Evolutionary conservation across 2,797 vertebrate species (phyloP).

Genomic region (Microchirus variegatus): DNA sequence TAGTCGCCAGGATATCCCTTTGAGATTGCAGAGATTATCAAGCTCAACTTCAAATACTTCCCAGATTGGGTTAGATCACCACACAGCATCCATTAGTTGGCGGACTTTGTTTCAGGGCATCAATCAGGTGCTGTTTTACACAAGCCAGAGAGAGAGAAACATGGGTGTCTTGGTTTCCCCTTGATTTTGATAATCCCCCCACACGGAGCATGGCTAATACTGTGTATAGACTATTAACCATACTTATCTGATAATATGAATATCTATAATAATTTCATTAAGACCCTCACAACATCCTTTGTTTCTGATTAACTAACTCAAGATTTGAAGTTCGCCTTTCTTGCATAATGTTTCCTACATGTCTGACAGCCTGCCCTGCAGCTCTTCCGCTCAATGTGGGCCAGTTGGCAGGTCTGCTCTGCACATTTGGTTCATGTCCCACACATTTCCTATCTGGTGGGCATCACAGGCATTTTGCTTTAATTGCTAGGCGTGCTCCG

Average conservation of each 20-base stretch:
- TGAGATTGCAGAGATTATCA: conserved; percentile 80
- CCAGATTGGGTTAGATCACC: conserved; percentile 70
- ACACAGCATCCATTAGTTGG: conserved; percentile 63
- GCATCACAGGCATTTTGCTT: conserved; percentile 88
- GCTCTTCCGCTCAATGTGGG: conserved; percentile 86
- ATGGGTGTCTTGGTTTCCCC: conserved; percentile 37
- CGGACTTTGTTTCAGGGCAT: conserved; percentile 64
- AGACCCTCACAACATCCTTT: conserved; percentile 51
- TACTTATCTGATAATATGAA: conserved; percentile 62
- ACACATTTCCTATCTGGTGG: conserved; percentile 86
- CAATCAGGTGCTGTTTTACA: conserved; percentile 57
- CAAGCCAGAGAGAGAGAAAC: conserved; percentile 45
- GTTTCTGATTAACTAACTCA: conserved; percentile 62
- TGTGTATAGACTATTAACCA: conserved; percentile 37
- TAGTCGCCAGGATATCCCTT: conserved; percentile 83
- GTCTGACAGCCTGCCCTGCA: conserved; percentile 77
- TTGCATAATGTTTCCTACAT: conserved; percentile 74
- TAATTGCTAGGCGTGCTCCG: conserved; percentile 85
- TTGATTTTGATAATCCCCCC: conserved; percentile 34
- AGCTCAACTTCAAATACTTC: conserved; percentile 79
- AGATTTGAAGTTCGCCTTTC: conserved; percentile 68
- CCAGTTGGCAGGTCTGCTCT: conserved; percentile 85
- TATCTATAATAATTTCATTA: conserved; percentile 63
- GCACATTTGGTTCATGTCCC: conserved; percentile 88
- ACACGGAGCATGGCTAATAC: conserved; percentile 30